Evolutionary conservation across 2,888 invertebrate genomes (phyloP), one percentile per base, ranked within the genome.

Genomic region (Monochamus alternatus): DNA sequence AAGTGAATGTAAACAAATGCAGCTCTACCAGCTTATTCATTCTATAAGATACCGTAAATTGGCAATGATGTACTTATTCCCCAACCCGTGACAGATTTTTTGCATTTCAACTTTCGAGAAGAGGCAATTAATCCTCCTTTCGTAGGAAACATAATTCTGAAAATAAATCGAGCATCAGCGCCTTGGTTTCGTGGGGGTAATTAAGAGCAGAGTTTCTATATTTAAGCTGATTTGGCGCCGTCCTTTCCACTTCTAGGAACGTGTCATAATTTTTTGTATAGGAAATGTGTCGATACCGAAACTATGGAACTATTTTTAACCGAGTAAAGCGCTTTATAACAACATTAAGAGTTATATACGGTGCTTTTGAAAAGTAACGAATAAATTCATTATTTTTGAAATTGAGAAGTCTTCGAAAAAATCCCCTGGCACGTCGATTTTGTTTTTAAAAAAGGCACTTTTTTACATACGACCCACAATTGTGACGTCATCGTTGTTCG

Each of bases 141-240:
- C 65, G 32, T 32, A 69, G 76, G 76, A 76, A 73, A 62, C 76
- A 70, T 76, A 68, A 58, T 69, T 75, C 73, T 73, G 31, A 60
- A 69, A 73, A 66, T 76, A 76, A 73, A 76, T 76, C 65, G 69
- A 38, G 60, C 66, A 55, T 73, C 65, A 62, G 47, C 32, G 68
- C 4, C 47, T 9, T 10, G 10, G 30, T 44, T 69, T 69, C 59
- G 2, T 22, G 5, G 22, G 14, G n/a, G 14, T 55, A 63, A 71
- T 71, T 71, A 63, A 63, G 63, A 38, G 5, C 5, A 55, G 44
- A 10, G 3, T 38, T 60, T 69, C 47, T 60, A 62, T 31, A 44
- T 47, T 47, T 55, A 58, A n/a, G n/a, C 44, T 32, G 12, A 44
- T 22, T 66, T 64, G 64, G 64, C 64, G 64, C 64, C 55, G n/a